These are phyloP conservation scores for Notiomystis cincta DNA, from an alignment of 2,113 vertebrate species.

Conservation along the genomic window DNA sequence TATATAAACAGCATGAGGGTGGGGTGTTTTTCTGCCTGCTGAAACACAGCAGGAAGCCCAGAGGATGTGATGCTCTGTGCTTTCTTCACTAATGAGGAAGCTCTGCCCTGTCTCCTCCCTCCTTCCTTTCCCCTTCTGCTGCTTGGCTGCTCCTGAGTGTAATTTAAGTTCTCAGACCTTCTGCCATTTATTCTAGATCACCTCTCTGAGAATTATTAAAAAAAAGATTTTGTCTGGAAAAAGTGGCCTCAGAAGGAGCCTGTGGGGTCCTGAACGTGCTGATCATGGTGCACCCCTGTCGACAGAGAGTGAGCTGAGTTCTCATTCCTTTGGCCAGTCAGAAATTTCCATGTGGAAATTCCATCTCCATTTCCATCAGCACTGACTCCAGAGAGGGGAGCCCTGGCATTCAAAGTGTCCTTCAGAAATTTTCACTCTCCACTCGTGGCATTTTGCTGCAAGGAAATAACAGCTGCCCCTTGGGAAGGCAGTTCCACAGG, in stretches of 20 bases:
- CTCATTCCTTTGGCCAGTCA: not conserved
- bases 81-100: not conserved
- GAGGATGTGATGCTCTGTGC: not conserved
- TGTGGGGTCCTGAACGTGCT: not conserved
- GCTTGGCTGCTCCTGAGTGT: not conserved
- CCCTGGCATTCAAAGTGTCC: not conserved
- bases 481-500: not conserved
- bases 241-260: not conserved
- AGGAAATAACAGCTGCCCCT: not conserved
- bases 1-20: not conserved
- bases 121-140: not conserved
- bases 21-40: not conserved
- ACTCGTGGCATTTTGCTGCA: not conserved
- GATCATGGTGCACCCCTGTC: not conserved
- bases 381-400: not conserved
- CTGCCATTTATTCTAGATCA: not conserved
- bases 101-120: not conserved
- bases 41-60: not conserved
- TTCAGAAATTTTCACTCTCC: not conserved
- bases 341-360: not conserved
- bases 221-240: not conserved
- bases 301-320: fast-evolving
- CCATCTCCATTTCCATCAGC: not conserved
- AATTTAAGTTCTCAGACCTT: not conserved
- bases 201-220: not conserved